These are phyloP conservation scores for Limonius californicus DNA, from an alignment of 1,140 invertebrate genomes.

Conservation along the genomic window DNA sequence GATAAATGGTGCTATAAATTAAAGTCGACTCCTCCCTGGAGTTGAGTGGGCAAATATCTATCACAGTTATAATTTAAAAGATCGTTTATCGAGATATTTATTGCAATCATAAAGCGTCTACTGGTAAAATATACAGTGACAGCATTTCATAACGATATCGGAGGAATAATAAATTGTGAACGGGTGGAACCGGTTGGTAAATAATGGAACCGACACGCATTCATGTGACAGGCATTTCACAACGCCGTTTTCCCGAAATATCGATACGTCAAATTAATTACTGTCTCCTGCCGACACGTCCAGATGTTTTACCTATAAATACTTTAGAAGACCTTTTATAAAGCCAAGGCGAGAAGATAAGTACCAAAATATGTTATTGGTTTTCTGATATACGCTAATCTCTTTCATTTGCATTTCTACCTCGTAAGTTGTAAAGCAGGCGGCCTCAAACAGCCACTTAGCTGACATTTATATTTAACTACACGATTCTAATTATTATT, in stretches of 20 bases:
- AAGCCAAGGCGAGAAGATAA: constrained; percentile 22
- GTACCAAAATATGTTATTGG: constrained; percentile 21
- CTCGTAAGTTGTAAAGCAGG: constrained; percentile 24
- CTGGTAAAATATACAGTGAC: constrained; percentile 36
- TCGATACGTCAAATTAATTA: constrained; percentile 24
- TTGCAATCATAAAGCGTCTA: constrained; percentile 45
- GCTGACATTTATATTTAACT: constrained; percentile 21
- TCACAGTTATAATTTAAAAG: constrained; percentile 49
- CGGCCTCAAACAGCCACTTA: constrained; percentile 26
- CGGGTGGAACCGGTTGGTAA: constrained; percentile 15
- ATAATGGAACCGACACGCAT: constrained; percentile 11
- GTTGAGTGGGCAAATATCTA: constrained; percentile 49
- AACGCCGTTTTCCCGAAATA: constrained; percentile 11
- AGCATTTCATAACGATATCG: constrained; percentile 41
- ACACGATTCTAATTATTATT: constrained; percentile 14
- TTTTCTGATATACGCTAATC: constrained; percentile 19
- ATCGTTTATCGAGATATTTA: constrained; percentile 48
- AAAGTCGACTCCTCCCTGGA: constrained; percentile 43
- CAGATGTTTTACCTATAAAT: constrained; percentile 17
- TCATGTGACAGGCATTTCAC: constrained; percentile 7
- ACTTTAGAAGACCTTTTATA: background rate
- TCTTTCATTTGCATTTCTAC: constrained; percentile 21
- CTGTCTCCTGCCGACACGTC: constrained; percentile 18
- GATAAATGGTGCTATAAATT: constrained; percentile 49
- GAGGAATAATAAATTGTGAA: constrained; percentile 20